phyloP scores from a whole-genome alignment of 2,888 invertebrate genomes.

The Neoascia interrupta region DNA sequence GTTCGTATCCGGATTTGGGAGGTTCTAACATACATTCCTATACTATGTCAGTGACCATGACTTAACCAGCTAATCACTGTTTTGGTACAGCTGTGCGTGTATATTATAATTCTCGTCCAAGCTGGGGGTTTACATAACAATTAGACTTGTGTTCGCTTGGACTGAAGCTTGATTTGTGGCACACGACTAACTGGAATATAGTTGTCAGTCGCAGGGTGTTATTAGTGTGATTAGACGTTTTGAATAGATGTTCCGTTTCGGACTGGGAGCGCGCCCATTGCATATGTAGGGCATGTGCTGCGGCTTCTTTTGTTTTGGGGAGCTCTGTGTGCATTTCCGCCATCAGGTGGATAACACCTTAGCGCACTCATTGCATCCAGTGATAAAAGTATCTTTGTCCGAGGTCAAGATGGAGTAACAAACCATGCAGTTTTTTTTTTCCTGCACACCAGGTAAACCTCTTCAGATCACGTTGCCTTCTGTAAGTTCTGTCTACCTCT shows the following conservation, averaged over 20 bases:
- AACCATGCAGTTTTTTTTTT: no score
- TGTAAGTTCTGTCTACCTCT: constrained; percentile 31
- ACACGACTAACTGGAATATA: constrained; percentile 64
- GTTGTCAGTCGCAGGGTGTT: constrained; percentile 41
- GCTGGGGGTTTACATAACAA: constrained; percentile 51
- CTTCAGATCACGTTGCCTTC: background rate
- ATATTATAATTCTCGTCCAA: background rate
- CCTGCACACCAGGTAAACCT: no score
- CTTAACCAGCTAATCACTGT: constrained; percentile 63
- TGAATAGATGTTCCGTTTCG: constrained; percentile 43
- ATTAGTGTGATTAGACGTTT: constrained; percentile 52
- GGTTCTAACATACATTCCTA: constrained; percentile 64
- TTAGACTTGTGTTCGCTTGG: constrained; percentile 16
- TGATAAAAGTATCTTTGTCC: constrained; percentile 24
- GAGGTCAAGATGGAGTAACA: constrained; percentile 65
- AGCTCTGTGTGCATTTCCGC: constrained; percentile 38
- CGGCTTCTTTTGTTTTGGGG: constrained; percentile 16
- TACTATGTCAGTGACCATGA: constrained; percentile 45
- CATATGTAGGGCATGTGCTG: constrained; percentile 51
- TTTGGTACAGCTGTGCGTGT: constrained; percentile 7
- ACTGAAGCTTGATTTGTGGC: constrained; percentile 57
- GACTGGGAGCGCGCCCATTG: constrained; percentile 1
- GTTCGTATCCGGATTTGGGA: constrained; percentile 58
- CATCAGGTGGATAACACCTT: constrained; percentile 16
- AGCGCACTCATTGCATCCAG: background rate